Conservation (phyloP, 2,888 invertebrate genomes). For the Halictus ligatus region DNA sequence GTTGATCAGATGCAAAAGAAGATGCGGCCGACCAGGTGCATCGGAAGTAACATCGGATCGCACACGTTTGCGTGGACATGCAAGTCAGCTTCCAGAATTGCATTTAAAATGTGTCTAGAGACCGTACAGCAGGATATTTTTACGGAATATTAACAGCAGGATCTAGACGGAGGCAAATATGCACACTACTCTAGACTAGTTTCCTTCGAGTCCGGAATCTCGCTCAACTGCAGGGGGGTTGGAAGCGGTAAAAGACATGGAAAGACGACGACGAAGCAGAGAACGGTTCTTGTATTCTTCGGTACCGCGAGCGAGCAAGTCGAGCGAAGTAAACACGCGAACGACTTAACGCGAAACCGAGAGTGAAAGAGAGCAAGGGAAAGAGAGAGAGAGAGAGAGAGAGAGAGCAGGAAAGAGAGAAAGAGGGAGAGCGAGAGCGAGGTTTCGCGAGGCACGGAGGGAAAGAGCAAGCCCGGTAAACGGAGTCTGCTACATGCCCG, state of each 20-base stretch:
- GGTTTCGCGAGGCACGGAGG: neutral
- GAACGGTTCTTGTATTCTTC: constrained; percentile 43
- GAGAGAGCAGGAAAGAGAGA: neutral
- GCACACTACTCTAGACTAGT: constrained; percentile 15
- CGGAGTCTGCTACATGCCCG: constrained; percentile 50
- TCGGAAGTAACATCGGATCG: neutral
- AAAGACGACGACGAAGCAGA: constrained; percentile 33
- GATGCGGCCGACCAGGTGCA: neutral
- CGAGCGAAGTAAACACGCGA: constrained; percentile 51
- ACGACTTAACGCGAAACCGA: constrained; percentile 60
- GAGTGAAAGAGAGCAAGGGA: constrained; percentile 13
- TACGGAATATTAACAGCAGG: neutral
- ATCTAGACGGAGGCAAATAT: constrained; percentile 5
- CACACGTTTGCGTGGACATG: neutral
- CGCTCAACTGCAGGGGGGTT: neutral
- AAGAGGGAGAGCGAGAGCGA: constrained; percentile 5
- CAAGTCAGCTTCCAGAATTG: neutral
- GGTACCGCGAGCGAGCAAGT: constrained; percentile 60
- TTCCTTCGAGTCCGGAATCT: constrained; percentile 7
- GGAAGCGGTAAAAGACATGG: constrained; percentile 6
- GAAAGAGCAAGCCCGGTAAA: constrained; percentile 22
- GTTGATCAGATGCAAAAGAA: neutral
- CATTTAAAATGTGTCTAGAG: neutral
- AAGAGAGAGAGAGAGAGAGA: constrained; percentile 14
- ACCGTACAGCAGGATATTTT: neutral